A percentile compares a stretch with the other conserved stretches of the same genome.
These are phyloP conservation scores for Omphaloscelis lunosa DNA, from an alignment of 2,888 invertebrate genomes.

Conservation along the genomic window DNA sequence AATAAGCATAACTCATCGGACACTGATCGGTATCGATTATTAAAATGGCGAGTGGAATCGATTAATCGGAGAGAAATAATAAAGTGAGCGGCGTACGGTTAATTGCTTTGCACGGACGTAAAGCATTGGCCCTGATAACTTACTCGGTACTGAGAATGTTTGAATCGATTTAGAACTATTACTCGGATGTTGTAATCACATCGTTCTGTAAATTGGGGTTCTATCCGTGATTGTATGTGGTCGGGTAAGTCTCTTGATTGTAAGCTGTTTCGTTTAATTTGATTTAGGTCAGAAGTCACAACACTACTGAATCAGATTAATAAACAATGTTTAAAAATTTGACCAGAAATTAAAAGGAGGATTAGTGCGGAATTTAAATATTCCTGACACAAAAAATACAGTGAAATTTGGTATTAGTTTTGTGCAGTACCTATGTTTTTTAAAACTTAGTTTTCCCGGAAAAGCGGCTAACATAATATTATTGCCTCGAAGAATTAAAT, in stretches of 20 bases:
- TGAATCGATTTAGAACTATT: slow-evolving; percentile 64
- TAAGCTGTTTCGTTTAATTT: slow-evolving; percentile 17
- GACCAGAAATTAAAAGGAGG: neutral
- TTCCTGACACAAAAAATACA: neutral
- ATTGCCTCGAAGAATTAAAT: neutral
- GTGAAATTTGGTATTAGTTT: neutral
- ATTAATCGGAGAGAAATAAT: slow-evolving; percentile 86
- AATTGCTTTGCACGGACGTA: slow-evolving; percentile 86
- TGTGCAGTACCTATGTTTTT: neutral
- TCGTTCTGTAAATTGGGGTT: slow-evolving; percentile 46
- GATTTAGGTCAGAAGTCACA: slow-evolving; percentile 16
- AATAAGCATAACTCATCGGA: slow-evolving; percentile 86
- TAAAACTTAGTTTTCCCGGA: neutral
- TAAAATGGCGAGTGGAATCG: slow-evolving; percentile 85
- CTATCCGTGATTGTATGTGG: slow-evolving; percentile 41
- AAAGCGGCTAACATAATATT: neutral
- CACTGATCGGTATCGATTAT: slow-evolving; percentile 86
- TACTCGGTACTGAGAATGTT: slow-evolving; percentile 71
- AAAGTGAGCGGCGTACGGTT: slow-evolving; percentile 80
- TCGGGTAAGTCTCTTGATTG: slow-evolving; percentile 28
- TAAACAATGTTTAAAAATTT: neutral
- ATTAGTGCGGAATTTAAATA: neutral
- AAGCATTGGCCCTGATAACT: slow-evolving; percentile 82
- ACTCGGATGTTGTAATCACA: slow-evolving; percentile 61
- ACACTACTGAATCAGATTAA: neutral